phyloP scores from a whole-genome alignment of 2,888 invertebrate species.

The Peribatodes rhomboidaria region DNA sequence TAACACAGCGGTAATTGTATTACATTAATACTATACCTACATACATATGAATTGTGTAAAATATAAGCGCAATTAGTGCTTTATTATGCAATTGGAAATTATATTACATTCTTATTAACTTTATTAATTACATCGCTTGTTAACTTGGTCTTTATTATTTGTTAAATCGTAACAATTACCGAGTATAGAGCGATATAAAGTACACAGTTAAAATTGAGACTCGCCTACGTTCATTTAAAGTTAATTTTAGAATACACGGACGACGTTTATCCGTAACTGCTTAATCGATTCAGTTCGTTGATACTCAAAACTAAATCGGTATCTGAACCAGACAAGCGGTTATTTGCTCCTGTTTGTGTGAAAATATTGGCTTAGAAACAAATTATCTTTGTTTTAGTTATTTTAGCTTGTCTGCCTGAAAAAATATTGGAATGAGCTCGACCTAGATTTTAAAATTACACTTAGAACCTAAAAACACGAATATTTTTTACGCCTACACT shows the following conservation, averaged over 20 bases:
- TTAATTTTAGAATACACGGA: neutral
- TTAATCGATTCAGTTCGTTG: conserved; percentile 2
- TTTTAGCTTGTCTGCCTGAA: conserved; percentile 3
- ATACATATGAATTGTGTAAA: neutral
- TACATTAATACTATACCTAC: neutral
- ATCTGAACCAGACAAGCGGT: neutral
- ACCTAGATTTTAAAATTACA: neutral
- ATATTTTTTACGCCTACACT: neutral
- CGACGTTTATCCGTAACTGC: conserved; percentile 9
- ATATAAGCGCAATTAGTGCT: neutral
- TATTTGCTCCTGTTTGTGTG: neutral
- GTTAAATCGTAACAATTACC: neutral
- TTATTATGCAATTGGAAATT: conserved; percentile 7
- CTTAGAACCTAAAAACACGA: conserved; percentile 2
- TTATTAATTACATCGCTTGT: neutral
- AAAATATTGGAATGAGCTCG: neutral
- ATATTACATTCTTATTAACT: too few relatives aligned
- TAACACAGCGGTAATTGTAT: conserved; percentile 8
- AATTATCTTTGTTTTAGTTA: neutral
- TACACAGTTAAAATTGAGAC: neutral
- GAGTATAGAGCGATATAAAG: neutral
- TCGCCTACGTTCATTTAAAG: conserved; percentile 41
- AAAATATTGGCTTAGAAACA: neutral
- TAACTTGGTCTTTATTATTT: neutral
- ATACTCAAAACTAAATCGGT: neutral